These are phyloP conservation scores for Sebastes paucispinis DNA, from an alignment of 2,797 vertebrate species.

Conservation along the genomic window DNA sequence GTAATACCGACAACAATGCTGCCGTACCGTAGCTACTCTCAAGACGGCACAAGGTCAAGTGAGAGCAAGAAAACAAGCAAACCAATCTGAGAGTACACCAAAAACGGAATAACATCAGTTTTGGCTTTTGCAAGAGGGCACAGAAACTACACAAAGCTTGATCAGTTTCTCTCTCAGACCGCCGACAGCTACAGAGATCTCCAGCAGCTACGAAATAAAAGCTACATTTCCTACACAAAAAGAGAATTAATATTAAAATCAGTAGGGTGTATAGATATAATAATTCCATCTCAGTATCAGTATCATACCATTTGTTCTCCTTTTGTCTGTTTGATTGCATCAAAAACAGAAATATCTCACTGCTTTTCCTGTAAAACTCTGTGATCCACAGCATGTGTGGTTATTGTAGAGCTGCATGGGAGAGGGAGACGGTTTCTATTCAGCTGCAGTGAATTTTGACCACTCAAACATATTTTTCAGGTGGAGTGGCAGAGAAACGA, in stretches of 20 bases:
- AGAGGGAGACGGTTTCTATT: neutral
- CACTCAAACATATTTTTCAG: conserved; percentile 75
- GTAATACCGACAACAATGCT: conserved; percentile 61
- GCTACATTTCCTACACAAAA: neutral
- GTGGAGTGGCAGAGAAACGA: conserved; percentile 98
- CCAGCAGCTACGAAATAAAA: conserved; percentile 34
- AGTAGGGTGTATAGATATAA: conserved; percentile 11
- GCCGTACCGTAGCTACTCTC: conserved; percentile 44
- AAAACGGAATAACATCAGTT: conserved; percentile 59
- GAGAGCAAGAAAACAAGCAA: conserved; percentile 70
- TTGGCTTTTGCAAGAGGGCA: conserved; percentile 47
- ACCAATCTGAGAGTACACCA: conserved; percentile 58
- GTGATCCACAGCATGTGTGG: conserved; percentile 7
- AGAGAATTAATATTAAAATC: conserved; percentile 35
- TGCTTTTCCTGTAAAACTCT: neutral
- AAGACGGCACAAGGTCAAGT: conserved; percentile 66
- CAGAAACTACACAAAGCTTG: conserved; percentile 37
- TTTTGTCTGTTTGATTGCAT: conserved; percentile 19
- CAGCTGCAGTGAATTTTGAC: conserved; percentile 35
- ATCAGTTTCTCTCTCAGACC: conserved; percentile 19
- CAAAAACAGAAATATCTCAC: neutral
- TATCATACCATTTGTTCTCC: neutral
- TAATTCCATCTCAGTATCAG: neutral
- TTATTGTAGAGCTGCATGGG: neutral
- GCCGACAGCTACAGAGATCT: conserved; percentile 10